phyloP scores from a whole-genome alignment of 2,888 invertebrate genomes.

The Clunio marinus region DNA sequence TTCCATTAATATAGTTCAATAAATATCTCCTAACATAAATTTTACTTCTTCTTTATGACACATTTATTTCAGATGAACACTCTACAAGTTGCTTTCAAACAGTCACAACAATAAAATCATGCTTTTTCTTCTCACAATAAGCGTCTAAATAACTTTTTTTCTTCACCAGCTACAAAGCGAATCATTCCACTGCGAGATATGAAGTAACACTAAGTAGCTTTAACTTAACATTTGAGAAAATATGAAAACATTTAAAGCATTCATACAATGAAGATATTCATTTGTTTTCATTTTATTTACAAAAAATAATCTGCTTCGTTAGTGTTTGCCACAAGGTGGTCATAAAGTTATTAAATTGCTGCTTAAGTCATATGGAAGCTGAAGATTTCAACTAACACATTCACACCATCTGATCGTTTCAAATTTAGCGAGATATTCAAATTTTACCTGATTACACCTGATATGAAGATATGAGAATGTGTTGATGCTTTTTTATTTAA shows the following conservation, averaged over 20 bases:
- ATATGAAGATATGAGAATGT: too few species aligned
- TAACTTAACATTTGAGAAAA: neutral
- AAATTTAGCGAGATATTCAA: too few species aligned
- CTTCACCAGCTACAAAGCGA: neutral
- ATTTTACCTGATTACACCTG: neutral
- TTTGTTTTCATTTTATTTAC: neutral
- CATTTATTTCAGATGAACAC: too few species aligned
- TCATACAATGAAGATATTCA: neutral
- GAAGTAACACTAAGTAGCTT: conserved; percentile 6
- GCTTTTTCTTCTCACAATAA: neutral
- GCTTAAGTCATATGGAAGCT: too few species aligned
- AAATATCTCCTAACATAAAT: too few species aligned
- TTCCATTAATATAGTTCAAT: too few species aligned
- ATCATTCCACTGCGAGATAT: neutral
- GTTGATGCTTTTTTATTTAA: too few species aligned
- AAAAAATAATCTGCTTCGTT: neutral
- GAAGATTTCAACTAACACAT: neutral
- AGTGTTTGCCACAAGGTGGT: neutral
- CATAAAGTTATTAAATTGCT: neutral
- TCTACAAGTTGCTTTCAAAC: neutral
- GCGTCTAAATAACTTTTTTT: neutral
- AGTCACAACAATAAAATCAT: neutral
- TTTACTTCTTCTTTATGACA: too few species aligned
- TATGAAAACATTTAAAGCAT: neutral
- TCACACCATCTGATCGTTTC: too few species aligned